Percentiles rank a stretch among this genome's conserved stretches.
Conservation (phyloP, 1,140 invertebrate species). For the Drosophila serrata region DNA sequence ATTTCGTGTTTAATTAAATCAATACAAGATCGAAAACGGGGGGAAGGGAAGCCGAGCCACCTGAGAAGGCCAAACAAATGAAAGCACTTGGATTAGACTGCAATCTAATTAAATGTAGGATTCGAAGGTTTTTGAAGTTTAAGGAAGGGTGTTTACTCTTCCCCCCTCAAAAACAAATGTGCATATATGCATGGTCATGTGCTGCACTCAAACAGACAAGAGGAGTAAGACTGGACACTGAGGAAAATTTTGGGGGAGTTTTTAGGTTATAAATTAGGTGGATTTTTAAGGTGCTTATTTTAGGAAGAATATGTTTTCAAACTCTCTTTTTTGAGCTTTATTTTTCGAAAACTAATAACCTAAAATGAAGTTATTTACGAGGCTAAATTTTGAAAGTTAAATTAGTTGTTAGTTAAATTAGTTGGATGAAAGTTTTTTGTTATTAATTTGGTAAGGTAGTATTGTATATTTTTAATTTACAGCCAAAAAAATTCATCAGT, state of each 20-base stretch:
- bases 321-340: too few species aligned
- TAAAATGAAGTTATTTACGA: too few species aligned
- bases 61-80: constrained; percentile 46
- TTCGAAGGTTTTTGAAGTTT: constrained; percentile 28
- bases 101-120: constrained; percentile 52
- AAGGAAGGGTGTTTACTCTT: constrained; percentile 7
- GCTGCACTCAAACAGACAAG: constrained; percentile 13
- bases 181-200: constrained; percentile 34
- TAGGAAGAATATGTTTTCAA: too few species aligned
- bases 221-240: neutral
- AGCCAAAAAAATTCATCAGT: neutral
- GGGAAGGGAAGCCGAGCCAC: constrained; percentile 8
- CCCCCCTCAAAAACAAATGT: neutral
- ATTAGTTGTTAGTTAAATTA: too few species aligned
- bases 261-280: neutral
- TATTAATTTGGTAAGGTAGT: neutral
- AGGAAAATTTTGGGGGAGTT: neutral
- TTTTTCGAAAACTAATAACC: too few species aligned
- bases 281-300: neutral
- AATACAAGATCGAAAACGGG: constrained; percentile 39
- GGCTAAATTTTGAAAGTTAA: too few species aligned
- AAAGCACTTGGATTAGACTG: constrained; percentile 35
- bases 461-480: too few species aligned
- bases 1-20: constrained; percentile 63
- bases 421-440: too few species aligned